phyloP scores from a whole-genome alignment of 2,888 invertebrate genomes.

The Mermis nigrescens region DNA sequence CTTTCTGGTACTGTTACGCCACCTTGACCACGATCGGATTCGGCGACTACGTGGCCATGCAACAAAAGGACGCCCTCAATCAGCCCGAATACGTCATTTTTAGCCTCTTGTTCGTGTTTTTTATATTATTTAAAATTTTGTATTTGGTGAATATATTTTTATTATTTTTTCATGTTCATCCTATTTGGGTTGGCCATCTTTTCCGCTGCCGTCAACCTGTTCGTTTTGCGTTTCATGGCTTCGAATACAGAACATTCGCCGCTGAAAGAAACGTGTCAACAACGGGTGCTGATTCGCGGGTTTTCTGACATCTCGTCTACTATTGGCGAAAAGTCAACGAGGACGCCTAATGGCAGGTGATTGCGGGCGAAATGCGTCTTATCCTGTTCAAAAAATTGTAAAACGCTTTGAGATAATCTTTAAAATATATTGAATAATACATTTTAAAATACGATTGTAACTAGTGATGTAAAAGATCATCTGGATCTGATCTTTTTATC shows the following conservation, averaged over 20 bases:
- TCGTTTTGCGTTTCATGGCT: slow-evolving; percentile 87
- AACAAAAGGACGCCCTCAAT: slow-evolving; percentile 71
- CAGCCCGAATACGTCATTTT: slow-evolving; percentile 81
- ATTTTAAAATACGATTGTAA: no score
- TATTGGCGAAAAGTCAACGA: background rate
- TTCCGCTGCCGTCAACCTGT: slow-evolving; percentile 85
- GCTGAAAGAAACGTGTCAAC: slow-evolving; percentile 28
- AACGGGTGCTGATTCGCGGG: background rate
- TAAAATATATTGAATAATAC: no score
- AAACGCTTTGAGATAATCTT: no score
- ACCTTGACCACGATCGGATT: slow-evolving; percentile 92
- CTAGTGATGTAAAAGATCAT: no score
- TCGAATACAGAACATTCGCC: slow-evolving; percentile 83
- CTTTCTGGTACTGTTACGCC: slow-evolving; percentile 97
- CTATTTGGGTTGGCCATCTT: slow-evolving; percentile 92
- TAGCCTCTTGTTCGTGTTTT: slow-evolving; percentile 81
- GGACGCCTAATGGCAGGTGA: slow-evolving; percentile 1
- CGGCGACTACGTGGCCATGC: slow-evolving; percentile 91
- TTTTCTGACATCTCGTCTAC: no score
- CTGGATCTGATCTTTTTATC: no score
- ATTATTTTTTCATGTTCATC: no score
- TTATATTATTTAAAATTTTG: no score
- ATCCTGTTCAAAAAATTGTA: no score
- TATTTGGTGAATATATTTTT: no score
- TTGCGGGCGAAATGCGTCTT: no score